Base-by-base conservation (phyloP, 2,797 vertebrate species). In the Tamandua tetradactyla region DNA sequence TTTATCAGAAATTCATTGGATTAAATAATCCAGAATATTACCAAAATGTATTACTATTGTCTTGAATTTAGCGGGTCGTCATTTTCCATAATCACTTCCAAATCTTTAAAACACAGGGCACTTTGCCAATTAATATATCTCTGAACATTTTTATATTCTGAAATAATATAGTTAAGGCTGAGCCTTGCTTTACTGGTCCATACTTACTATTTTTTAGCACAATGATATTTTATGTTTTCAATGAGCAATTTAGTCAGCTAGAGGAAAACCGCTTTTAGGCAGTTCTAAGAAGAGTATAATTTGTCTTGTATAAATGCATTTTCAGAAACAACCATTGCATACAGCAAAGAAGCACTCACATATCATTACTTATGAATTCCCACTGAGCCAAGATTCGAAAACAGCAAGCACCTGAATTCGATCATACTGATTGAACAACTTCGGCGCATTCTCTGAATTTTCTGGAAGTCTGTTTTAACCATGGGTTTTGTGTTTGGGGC, bases 11-110 rank as follows among this genome's bases (percentile, higher is more conserved):
- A 17, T 37, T 42, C 25, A 94, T 3, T 86, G 40, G 84, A 92
- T 95, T 96, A 93, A 74, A 76, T 93, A 55, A 85, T 18, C 0
- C 61, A 87, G 14, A 82, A 10, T 96, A 91, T 42, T 76, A 93
- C 96, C 35, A 88, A 89, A 97, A 94, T 91, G 74, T 87, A 0
- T 8, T 49, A 32, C 62, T 40, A 23, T 30, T 64, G 17, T 61
- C 84, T 95, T 62, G 32, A 47, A 78, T 91, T 88, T 49, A 75
- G 0, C 12, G 44, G 23, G 64, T 49, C 13, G 71, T 12, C 83
- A 62, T 68, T 93, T 90, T 89, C 2, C 57, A 90, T 72, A 95
- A 86, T 90, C 23, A 64, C 87, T 74, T 25, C 1, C 62, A 81
- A 95, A 86, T 13, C 64, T 12, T 94, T 68, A 64, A 85, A 86